Evolutionary conservation across 2,888 invertebrate species (phyloP).

Genomic region (Pherbina coryleti): DNA sequence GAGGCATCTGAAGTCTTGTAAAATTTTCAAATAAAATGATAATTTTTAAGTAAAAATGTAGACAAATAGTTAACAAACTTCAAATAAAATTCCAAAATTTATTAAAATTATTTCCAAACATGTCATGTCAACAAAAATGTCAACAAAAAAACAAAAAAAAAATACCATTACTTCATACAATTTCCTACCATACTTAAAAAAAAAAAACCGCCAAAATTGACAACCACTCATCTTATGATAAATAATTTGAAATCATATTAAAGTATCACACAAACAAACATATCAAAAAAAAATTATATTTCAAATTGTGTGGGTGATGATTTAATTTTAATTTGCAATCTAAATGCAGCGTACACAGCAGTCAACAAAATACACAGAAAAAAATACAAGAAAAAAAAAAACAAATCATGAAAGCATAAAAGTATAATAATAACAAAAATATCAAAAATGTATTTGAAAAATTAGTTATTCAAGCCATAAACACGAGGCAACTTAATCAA

Average conservation of each 20-base stretch:
- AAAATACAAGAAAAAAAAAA: neutral
- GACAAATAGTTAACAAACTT: too few relatives aligned
- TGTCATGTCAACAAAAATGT: too few relatives aligned
- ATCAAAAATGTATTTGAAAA: neutral
- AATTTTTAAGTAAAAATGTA: too few relatives aligned
- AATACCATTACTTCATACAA: too few relatives aligned
- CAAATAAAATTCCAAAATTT: too few relatives aligned
- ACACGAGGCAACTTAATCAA: neutral
- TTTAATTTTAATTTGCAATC: slow-evolving; percentile 28
- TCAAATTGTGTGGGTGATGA: slow-evolving; percentile 17
- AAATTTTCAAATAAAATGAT: too few relatives aligned
- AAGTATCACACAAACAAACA: neutral
- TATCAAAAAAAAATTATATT: neutral
- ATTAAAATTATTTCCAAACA: too few relatives aligned
- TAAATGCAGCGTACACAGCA: slow-evolving; percentile 18
- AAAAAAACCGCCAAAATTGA: too few relatives aligned
- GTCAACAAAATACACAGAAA: neutral
- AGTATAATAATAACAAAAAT: neutral
- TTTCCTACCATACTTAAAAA: too few relatives aligned
- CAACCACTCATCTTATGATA: neutral
- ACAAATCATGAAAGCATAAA: neutral
- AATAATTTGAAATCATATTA: neutral
- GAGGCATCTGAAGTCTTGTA: too few relatives aligned
- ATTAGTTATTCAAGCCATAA: slow-evolving; percentile 12
- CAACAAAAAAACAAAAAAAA: too few relatives aligned